These are phyloP conservation scores for Bombus fervidus DNA, from an alignment of 1,140 invertebrate species.

Conservation along the genomic window DNA sequence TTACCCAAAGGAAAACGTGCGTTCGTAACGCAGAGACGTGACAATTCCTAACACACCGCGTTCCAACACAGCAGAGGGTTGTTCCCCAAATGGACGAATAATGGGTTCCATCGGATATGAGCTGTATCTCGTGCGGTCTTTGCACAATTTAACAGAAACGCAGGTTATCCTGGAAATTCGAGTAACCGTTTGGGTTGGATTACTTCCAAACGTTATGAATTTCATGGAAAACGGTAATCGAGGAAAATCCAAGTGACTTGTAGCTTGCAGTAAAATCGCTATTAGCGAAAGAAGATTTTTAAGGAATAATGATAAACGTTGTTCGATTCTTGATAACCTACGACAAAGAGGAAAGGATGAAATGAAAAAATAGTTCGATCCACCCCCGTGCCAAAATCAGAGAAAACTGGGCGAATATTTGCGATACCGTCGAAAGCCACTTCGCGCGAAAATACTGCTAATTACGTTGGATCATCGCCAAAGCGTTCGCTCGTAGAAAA, in stretches of 20 bases:
- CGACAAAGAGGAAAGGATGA: neutral
- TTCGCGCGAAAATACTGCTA: constrained; percentile 63
- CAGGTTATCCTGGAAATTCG: neutral
- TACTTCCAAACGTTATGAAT: constrained; percentile 28
- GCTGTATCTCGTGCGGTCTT: neutral
- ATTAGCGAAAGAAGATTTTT: neutral
- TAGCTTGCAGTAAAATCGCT: neutral
- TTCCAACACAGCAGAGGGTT: neutral
- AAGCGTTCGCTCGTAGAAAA: constrained; percentile 49
- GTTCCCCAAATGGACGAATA: neutral
- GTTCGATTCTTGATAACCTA: constrained; percentile 15
- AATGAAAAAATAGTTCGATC: constrained; percentile 26
- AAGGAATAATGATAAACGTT: neutral
- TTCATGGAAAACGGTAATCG: neutral
- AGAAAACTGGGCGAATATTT: constrained; percentile 52
- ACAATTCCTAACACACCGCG: neutral
- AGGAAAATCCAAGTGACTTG: neutral
- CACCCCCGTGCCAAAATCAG: constrained; percentile 49
- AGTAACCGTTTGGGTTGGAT: constrained; percentile 1
- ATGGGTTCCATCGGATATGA: neutral
- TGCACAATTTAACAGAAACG: neutral
- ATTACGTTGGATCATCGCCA: constrained; percentile 60
- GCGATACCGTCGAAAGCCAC: constrained; percentile 57
- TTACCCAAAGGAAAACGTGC: too few species aligned
- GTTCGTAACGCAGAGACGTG: neutral